These are phyloP conservation scores for Eupithecia subfuscata DNA, from an alignment of 2,888 invertebrate genomes.

Conservation along the genomic window DNA sequence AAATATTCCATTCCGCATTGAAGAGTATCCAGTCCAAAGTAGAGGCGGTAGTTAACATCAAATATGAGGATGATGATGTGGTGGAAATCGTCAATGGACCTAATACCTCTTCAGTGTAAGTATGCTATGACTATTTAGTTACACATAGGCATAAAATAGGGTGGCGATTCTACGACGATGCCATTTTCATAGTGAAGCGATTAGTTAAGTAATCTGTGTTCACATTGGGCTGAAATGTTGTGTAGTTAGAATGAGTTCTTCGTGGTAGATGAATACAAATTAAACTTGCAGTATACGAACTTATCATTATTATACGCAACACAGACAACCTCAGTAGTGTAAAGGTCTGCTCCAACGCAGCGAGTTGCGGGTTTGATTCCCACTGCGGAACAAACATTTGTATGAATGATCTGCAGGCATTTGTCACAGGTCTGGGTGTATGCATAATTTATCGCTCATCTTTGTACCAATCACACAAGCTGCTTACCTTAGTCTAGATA, in stretches of 20 bases:
- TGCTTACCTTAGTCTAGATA: background rate
- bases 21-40: constrained; percentile 85
- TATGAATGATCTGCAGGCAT: background rate
- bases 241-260: too few species aligned
- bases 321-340: too few species aligned
- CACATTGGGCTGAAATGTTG: too few species aligned
- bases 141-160: background rate
- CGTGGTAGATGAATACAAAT: too few species aligned
- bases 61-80: constrained; percentile 79
- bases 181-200: background rate
- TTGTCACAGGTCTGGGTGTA: background rate
- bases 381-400: background rate
- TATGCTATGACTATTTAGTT: constrained; percentile 19
- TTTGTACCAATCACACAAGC: background rate
- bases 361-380: too few species aligned
- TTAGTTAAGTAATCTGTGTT: background rate
- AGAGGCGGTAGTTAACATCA: constrained; percentile 83
- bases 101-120: constrained; percentile 53
- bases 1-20: constrained; percentile 87
- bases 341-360: too few species aligned
- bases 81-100: constrained; percentile 77
- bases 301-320: too few species aligned
- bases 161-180: background rate
- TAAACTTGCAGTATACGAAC: too few species aligned
- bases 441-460: too few species aligned